These are phyloP conservation scores for Phaethornis superciliosus DNA, from an alignment of 2,113 vertebrate genomes.

Conservation along the genomic window DNA sequence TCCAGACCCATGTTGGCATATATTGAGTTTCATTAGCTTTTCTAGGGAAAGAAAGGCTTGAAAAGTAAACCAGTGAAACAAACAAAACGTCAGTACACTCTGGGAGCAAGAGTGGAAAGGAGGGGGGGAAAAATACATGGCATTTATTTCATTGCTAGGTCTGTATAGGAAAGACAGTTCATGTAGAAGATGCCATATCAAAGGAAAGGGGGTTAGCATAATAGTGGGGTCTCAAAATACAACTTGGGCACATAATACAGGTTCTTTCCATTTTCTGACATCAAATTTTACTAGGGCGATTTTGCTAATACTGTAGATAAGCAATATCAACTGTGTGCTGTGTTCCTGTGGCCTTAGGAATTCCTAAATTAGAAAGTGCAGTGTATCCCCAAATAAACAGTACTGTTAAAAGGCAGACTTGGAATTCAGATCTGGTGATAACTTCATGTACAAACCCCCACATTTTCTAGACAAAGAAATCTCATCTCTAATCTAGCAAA, in stretches of 20 bases:
- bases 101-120: neutral
- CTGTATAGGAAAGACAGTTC: neutral
- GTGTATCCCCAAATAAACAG: neutral
- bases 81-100: neutral
- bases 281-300: neutral
- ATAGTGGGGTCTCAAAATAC: neutral
- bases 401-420: neutral
- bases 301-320: neutral
- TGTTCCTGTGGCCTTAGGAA: neutral
- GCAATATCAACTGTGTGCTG: neutral
- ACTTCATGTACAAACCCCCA: neutral
- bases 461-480: neutral
- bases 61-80: neutral
- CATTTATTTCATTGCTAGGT: neutral
- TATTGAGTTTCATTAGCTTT: neutral
- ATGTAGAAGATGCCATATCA: neutral
- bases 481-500: neutral
- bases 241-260: neutral
- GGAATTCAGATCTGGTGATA: neutral
- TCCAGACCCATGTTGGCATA: neutral
- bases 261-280: neutral
- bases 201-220: neutral
- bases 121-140: neutral
- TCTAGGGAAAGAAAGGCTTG: neutral
- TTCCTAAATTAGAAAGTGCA: neutral